These are phyloP conservation scores for Aleiodes testaceus DNA, from an alignment of 2,888 invertebrate species.

Conservation along the genomic window DNA sequence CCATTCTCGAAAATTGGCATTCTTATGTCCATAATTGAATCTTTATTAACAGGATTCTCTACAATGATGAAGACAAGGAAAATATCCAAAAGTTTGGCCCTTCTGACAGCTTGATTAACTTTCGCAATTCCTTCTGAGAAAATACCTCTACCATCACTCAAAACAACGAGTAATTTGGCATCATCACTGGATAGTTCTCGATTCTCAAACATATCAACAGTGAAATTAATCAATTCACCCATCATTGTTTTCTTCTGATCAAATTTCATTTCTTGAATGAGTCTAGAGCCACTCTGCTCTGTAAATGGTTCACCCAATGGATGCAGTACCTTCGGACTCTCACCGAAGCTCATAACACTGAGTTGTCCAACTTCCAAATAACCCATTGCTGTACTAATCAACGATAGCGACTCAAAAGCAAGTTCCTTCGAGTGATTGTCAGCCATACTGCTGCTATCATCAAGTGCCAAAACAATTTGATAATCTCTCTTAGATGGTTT, in stretches of 20 bases:
- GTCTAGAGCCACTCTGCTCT: conserved; percentile 87
- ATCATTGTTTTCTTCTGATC: conserved; percentile 92
- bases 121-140: conserved; percentile 88
- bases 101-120: conserved; percentile 85
- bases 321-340: conserved; percentile 88
- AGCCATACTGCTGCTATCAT: conserved; percentile 95
- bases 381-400: conserved; percentile 90
- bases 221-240: conserved; percentile 86
- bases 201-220: conserved; percentile 80
- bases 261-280: conserved; percentile 88
- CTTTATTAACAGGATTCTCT: conserved; percentile 94
- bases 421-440: conserved; percentile 91
- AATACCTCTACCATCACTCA: conserved; percentile 96
- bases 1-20: conserved; percentile 82
- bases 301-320: conserved; percentile 90
- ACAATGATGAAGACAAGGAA: conserved; percentile 97
- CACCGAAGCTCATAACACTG: conserved; percentile 93
- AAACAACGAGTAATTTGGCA: conserved; percentile 90
- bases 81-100: conserved; percentile 86
- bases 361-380: conserved; percentile 95
- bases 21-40: conserved; percentile 92
- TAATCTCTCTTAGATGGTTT: conserved; percentile 97
- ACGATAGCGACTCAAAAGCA: conserved; percentile 94
- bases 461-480: conserved; percentile 96
- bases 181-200: conserved; percentile 76